A percentile compares a stretch with the other conserved stretches of the same genome.
phyloP scores from a whole-genome alignment of 2,797 vertebrate genomes.

The Philypnodon macrostomus region DNA sequence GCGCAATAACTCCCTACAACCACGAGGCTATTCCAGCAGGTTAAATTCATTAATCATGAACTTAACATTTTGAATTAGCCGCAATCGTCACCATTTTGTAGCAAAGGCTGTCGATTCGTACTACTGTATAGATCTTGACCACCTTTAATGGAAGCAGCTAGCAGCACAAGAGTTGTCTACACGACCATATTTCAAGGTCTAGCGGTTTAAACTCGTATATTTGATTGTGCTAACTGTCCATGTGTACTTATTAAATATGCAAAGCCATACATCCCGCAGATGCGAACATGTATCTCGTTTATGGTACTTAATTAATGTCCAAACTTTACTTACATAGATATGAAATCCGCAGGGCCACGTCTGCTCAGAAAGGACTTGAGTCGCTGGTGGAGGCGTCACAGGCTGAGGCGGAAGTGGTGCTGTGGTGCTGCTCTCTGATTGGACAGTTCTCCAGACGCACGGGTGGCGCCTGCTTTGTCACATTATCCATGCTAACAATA shows the following conservation, averaged over 20 bases:
- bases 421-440: slow-evolving; percentile 47
- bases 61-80: too few species aligned
- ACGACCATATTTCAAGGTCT: slow-evolving; percentile 45
- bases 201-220: not conserved
- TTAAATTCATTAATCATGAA: not conserved
- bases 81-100: accelerated
- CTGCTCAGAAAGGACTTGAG: slow-evolving; percentile 30
- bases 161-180: too few species aligned
- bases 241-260: too few species aligned
- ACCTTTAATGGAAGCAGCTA: too few species aligned
- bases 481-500: slow-evolving; percentile 50
- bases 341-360: slow-evolving; percentile 45
- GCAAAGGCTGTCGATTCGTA: too few species aligned
- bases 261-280: accelerated
- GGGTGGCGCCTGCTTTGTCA: slow-evolving; percentile 56
- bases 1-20: slow-evolving; percentile 20
- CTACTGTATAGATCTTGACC: too few species aligned
- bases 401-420: slow-evolving; percentile 27
- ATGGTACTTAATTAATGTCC: not conserved
- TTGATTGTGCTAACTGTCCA: accelerated
- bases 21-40: slow-evolving; percentile 14
- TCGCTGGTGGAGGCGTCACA: slow-evolving; percentile 19
- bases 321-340: slow-evolving; percentile 54
- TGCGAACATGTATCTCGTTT: not conserved
- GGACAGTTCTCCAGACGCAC: slow-evolving; percentile 34